Base-by-base conservation (phyloP, 2,797 vertebrate species). In the Betta splendens region DNA sequence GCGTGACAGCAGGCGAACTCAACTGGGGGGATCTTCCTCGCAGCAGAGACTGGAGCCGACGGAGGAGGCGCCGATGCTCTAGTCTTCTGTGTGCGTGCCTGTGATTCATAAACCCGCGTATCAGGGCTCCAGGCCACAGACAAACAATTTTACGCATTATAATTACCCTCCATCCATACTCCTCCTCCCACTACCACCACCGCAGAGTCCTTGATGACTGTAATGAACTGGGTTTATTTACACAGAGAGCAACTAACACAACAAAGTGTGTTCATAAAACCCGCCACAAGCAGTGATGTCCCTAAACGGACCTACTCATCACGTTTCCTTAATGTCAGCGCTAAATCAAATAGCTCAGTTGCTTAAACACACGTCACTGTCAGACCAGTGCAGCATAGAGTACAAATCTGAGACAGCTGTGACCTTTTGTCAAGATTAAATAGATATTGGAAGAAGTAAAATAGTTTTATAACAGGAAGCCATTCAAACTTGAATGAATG, bases 141-240 rank as follows among this genome's bases (percentile, higher is more conserved):
- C 0, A 33, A 29, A 2, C 11, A 18, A 10, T 69, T 75, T 75
- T 31, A 69, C 45, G 56, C 44, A 59, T 15, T 64, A 71, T 32
- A 61, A 40, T 46, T 52, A 69, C 23, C 52, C 13, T 12, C 13
- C 33, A 3, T 4, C 1, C 29, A 31, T 10, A 9, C 29, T 1
- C 29, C 11, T 12, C 29, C 5, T 5, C 49, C 10, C 35, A 16
- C 35, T 7, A 7, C 28, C 11, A 10, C n/a, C 22, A 29, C 48
- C 37, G 48, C 13, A 45, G 63, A 72, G 50, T 46, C 47, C 47
- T 70, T 64, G 49, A 84, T 79, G 28, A 26, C 25, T 51, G 13
- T 49, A 77, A 77, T 83, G 31, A 75, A 79, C 42, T 48, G 63
- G 66, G 53, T 48, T 78, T 60, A 35, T 25, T 10, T 26, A 35